Evolutionary conservation across 2,113 vertebrate genomes (phyloP), one percentile per base, ranked within the genome.

Genomic region (Bubo bubo): DNA sequence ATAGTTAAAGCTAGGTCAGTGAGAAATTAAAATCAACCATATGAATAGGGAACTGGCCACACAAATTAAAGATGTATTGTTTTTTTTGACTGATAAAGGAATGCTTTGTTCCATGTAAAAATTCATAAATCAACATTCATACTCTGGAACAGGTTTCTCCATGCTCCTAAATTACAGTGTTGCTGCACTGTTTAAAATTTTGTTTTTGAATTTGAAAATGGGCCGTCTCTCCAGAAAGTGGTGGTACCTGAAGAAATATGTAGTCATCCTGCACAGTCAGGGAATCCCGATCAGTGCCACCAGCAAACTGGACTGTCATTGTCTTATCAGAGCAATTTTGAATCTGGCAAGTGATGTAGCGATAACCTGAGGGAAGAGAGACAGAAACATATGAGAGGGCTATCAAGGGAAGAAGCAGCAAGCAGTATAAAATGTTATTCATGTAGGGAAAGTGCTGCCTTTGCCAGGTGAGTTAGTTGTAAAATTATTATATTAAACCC

Each of bases 191-290:
- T 26, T 85, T 35, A 68, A 76, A 62, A 34, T 55, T 58, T 81
- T 72, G 47, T 16, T 86, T 68, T 84, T 47, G 1, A 62, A 45
- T 82, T 45, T 21, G 4, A 67, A 86, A 95, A 84, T 17, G 17
- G 26, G 10, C 18, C 63, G 11, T 55, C 16, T 62, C n/a, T 79
- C 58, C 19, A 71, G 26, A 73, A 90, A 71, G 53, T 9, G 9
- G 39, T 50, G 81, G 82, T 98, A 99, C 99, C 99, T 99, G 99
- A 35, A 99, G 98, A 96, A 99, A 99, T 95, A 99, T 93, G 97
- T 99, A 99, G 93, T 99, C 98, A 41, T 99, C 99, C 96, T 99
- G 99, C 91, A 99, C 99, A 7, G 98, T 97, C 73, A 99, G 98
- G 1, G 99, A 99, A 95, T 99, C 98, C 64, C 94, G 98, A 97